Evolutionary conservation across 1,140 invertebrate species (phyloP).

Genomic region (Macrobrachium rosenbergii): DNA sequence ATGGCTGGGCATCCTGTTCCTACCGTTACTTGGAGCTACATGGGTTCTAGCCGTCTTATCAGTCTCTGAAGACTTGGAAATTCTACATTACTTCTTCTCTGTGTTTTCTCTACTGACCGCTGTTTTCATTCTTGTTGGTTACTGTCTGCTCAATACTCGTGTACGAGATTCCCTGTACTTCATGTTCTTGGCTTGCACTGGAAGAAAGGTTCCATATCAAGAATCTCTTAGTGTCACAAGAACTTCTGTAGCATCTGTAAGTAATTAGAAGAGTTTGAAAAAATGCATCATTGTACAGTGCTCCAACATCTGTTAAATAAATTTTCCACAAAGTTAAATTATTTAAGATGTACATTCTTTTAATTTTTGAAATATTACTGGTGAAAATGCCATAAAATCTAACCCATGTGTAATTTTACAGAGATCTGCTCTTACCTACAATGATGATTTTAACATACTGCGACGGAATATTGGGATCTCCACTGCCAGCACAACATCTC

Average conservation of each 20-base stretch:
- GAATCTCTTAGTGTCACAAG: slow-evolving; percentile 70
- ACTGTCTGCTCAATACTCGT: slow-evolving; percentile 84
- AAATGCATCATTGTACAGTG: too few species aligned
- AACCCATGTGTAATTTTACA: slow-evolving; percentile 67
- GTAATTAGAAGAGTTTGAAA: slow-evolving; percentile 34
- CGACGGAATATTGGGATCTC: slow-evolving; percentile 92
- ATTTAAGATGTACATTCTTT: too few species aligned
- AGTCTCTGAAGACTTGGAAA: slow-evolving; percentile 82
- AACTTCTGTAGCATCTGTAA: slow-evolving; percentile 67
- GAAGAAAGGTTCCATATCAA: slow-evolving; percentile 83
- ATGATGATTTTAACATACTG: slow-evolving; percentile 76
- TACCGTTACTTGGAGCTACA: slow-evolving; percentile 82
- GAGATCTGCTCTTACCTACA: slow-evolving; percentile 87
- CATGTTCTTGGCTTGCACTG: slow-evolving; percentile 79
- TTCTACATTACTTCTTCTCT: slow-evolving; percentile 81
- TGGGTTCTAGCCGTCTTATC: slow-evolving; percentile 87
- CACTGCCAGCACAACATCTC: slow-evolving; percentile 93
- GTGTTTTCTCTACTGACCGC: slow-evolving; percentile 81
- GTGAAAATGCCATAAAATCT: neutral
- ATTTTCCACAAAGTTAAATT: too few species aligned
- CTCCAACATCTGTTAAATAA: slow-evolving; percentile 37
- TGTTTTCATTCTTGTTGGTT: slow-evolving; percentile 84
- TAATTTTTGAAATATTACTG: too few species aligned
- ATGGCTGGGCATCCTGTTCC: slow-evolving; percentile 85
- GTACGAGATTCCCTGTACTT: slow-evolving; percentile 80